These are phyloP conservation scores for Misgurnus mizolepis DNA, from an alignment of 2,113 vertebrate species.

Conservation along the genomic window DNA sequence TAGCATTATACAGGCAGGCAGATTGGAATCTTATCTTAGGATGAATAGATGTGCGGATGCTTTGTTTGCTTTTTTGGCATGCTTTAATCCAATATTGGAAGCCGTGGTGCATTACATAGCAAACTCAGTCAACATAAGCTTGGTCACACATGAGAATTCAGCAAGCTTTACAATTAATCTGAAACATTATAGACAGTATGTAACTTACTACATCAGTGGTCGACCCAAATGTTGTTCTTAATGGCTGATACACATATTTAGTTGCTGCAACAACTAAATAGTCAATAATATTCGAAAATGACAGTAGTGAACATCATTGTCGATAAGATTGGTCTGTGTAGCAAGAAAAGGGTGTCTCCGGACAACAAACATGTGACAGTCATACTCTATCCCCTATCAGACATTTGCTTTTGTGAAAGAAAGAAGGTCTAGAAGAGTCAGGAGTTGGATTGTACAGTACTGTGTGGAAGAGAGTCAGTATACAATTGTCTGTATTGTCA, in stretches of 20 bases:
- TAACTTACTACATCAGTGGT: background rate
- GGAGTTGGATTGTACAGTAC: background rate
- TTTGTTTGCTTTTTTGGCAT: background rate
- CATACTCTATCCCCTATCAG: background rate
- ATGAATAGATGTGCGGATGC: background rate
- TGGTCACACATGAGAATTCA: background rate
- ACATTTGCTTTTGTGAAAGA: conserved; percentile 25
- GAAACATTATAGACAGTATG: background rate
- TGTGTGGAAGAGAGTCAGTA: conserved; percentile 16
- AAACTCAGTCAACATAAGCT: background rate
- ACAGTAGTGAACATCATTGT: too few relatives aligned
- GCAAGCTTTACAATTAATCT: background rate
- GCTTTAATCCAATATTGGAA: conserved; percentile 7
- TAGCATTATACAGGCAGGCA: conserved; percentile 8
- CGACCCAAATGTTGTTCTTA: too few relatives aligned
- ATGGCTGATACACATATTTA: background rate
- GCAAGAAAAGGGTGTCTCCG: background rate
- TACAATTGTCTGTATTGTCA: conserved; percentile 46
- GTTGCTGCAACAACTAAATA: background rate
- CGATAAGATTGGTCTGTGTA: background rate
- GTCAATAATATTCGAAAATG: too few relatives aligned
- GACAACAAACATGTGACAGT: conserved; percentile 1
- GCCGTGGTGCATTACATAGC: background rate
- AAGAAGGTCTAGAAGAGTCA: conserved; percentile 1
- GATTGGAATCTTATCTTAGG: conserved; percentile 29